These are phyloP conservation scores for Prunella fulvescens DNA, from an alignment of 2,113 vertebrate species.

Conservation along the genomic window DNA sequence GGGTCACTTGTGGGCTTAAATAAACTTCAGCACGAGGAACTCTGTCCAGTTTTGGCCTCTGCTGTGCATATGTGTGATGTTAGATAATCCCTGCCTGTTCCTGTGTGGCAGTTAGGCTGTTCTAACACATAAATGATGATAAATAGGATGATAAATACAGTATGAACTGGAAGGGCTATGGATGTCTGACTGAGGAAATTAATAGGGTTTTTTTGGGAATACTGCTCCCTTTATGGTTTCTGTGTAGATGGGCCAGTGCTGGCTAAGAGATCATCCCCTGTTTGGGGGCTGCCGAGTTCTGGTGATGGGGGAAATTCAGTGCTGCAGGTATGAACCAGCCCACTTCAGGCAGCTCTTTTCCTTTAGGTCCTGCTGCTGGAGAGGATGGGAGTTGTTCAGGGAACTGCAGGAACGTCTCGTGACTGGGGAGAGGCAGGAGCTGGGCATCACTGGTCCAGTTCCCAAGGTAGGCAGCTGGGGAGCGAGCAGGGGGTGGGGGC, in stretches of 20 bases:
- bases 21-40: neutral
- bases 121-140: neutral
- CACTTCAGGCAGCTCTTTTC: neutral
- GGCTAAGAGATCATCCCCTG: neutral
- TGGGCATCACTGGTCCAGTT: neutral
- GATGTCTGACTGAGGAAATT: neutral
- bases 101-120: fast-evolving
- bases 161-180: neutral
- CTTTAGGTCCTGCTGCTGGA: neutral
- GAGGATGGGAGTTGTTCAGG: fast-evolving
- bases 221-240: neutral
- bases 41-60: neutral
- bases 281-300: neutral
- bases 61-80: neutral
- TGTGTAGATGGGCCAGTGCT: neutral
- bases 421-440: neutral
- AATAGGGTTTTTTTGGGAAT: fast-evolving
- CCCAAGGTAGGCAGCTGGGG: neutral
- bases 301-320: neutral
- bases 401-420: neutral
- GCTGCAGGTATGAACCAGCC: fast-evolving
- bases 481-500: neutral
- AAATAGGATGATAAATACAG: neutral
- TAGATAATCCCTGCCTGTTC: fast-evolving
- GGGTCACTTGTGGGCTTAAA: neutral